These are phyloP conservation scores for Melanogrammus aeglefinus DNA, from an alignment of 2,797 vertebrate species.

Conservation along the genomic window DNA sequence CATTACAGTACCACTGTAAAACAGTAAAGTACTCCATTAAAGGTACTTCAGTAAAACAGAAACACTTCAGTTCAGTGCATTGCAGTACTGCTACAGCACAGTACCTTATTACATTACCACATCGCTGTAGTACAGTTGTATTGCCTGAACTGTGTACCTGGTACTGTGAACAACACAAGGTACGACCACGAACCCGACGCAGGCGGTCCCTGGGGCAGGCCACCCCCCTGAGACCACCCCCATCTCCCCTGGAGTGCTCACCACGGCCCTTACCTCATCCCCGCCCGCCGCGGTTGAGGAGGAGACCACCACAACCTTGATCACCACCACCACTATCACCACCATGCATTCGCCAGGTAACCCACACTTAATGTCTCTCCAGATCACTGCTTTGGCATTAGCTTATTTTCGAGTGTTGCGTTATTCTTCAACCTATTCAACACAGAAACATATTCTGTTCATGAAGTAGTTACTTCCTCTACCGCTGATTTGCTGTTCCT, in stretches of 20 bases:
- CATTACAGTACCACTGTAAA: not conserved
- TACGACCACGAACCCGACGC: conserved; percentile 77
- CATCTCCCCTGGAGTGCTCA: conserved; percentile 76
- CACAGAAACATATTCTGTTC: not conserved
- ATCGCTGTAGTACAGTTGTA: not conserved
- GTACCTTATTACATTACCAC: not conserved
- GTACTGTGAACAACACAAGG: conserved; percentile 57
- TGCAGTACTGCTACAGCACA: not conserved
- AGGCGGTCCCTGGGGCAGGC: conserved; percentile 70
- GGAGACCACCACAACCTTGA: conserved; percentile 90
- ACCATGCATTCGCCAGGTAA: conserved; percentile 89
- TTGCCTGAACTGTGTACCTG: conserved; percentile 14
- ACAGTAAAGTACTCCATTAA: not conserved
- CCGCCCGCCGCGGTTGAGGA: conserved; percentile 72
- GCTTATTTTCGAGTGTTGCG: not conserved
- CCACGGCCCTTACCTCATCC: conserved; percentile 72
- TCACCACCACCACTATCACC: conserved; percentile 91
- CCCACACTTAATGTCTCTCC: not conserved
- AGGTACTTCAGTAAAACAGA: not conserved
- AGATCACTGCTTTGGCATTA: not conserved
- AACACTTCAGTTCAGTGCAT: not conserved
- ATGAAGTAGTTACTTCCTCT: not conserved
- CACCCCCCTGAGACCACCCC: conserved; percentile 62
- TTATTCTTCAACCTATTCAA: not conserved
- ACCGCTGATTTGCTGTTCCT: not conserved